These are phyloP conservation scores for Stenichneumon culpator DNA, from an alignment of 2,888 invertebrate genomes.

Conservation along the genomic window DNA sequence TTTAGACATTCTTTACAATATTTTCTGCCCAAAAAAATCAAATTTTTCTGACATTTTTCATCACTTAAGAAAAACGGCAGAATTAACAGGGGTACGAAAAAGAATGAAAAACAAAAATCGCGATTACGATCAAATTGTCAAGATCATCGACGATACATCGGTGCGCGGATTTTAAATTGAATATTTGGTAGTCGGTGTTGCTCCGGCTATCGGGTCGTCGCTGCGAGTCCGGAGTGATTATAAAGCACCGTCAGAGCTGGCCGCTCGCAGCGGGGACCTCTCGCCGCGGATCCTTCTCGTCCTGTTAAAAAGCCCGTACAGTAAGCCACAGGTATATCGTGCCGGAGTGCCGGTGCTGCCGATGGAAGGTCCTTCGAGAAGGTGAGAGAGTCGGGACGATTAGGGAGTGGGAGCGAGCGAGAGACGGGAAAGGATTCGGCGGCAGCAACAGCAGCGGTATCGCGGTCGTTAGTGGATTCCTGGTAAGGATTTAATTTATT, in stretches of 20 bases:
- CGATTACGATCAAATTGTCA: background rate
- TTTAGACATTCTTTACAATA: no score
- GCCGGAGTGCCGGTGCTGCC: background rate
- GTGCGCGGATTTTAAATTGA: background rate
- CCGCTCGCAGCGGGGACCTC: conserved; percentile 30
- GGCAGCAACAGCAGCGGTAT: conserved; percentile 66
- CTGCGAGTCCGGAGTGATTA: conserved; percentile 60
- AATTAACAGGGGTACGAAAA: background rate
- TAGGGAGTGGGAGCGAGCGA: conserved; percentile 46
- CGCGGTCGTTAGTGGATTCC: conserved; percentile 80
- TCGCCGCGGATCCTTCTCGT: conserved; percentile 24
- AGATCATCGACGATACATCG: background rate
- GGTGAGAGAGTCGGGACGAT: conserved; percentile 29
- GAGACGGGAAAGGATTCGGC: conserved; percentile 62
- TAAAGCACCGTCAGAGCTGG: conserved; percentile 23
- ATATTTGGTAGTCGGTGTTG: background rate
- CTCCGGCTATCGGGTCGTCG: conserved; percentile 60
- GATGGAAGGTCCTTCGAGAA: conserved; percentile 34
- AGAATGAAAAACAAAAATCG: background rate
- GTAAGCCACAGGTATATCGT: conserved; percentile 9
- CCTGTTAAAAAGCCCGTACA: background rate
- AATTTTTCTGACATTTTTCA: background rate
- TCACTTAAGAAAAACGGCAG: background rate
- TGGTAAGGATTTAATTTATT: conserved; percentile 82
- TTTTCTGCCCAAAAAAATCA: no score